Evolutionary conservation across 1,140 invertebrate genomes (phyloP).

Genomic region (Dreissena polymorpha): DNA sequence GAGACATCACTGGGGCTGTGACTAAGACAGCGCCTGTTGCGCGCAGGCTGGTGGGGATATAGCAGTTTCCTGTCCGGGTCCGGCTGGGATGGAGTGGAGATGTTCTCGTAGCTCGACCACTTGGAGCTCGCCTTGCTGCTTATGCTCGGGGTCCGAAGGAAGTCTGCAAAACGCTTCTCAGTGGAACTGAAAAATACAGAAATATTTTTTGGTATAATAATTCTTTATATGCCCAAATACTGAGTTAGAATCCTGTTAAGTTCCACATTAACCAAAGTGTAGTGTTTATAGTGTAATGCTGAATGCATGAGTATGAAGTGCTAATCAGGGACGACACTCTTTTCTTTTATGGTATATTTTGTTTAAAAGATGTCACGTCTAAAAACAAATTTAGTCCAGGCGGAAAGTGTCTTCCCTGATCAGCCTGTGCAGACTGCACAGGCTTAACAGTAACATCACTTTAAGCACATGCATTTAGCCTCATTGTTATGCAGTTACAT

Average conservation of each 20-base stretch:
- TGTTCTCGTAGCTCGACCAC: slow-evolving; percentile 77
- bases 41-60: neutral
- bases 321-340: too few species aligned
- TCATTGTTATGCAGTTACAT: too few species aligned
- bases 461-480: too few species aligned
- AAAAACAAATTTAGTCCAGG: too few species aligned
- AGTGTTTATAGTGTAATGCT: too few species aligned
- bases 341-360: too few species aligned
- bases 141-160: slow-evolving; percentile 66
- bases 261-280: slow-evolving; percentile 2
- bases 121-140: slow-evolving; percentile 61
- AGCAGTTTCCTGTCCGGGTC: slow-evolving; percentile 1
- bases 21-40: slow-evolving; percentile 50
- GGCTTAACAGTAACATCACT: too few species aligned
- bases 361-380: too few species aligned
- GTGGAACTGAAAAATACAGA: slow-evolving; percentile 51
- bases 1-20: slow-evolving; percentile 62
- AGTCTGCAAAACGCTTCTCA: slow-evolving; percentile 58
- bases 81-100: slow-evolving; percentile 68
- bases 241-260: neutral
- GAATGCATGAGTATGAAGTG: too few species aligned
- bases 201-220: neutral
- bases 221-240: too few species aligned
- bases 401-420: too few species aligned
- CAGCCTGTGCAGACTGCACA: too few species aligned